Evolutionary conservation across 2,113 vertebrate genomes (phyloP), one percentile per base, ranked within the genome.

Genomic region (Lampris incognitus): DNA sequence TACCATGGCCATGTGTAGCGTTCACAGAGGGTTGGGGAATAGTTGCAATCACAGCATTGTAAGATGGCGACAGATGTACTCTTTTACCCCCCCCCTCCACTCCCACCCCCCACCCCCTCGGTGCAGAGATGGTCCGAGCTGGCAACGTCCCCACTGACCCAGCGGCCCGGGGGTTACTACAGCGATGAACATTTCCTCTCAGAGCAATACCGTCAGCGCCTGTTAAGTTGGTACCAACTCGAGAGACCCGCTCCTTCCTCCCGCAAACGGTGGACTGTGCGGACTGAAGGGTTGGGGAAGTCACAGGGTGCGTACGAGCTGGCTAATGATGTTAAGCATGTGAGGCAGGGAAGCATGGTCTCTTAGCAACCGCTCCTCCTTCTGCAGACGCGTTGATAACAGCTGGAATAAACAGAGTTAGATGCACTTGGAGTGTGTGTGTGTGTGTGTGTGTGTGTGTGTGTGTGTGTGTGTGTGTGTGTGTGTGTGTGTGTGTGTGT

Each of bases 291-390:
- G 85, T 82, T 69, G 66, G 69, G 42, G 81, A 86, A 85, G 76
- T 84, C 87, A 88, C 84, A 88, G 75, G 10, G 44, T 79, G 87
- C 87, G 91, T 79, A 88, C 87, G 91, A 86, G 86, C 85, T 81
- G 81, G 67, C 76, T 91, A 87, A 90, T 90, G 91, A 90, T 89
- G 87, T 65, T 83, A 80, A 87, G 74, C 60, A 0, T 67, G 74
- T 66, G 66, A 87, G 74, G 83, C 67, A 56, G 83, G 82, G 66
- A 83, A 83, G 65, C 68, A 69, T 58, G 72, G 90, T 92, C 88
- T 89, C 91, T 91, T 91, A 92, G 91, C 91, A 92, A 92, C 90
- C 85, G 87, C 84, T 90, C 74, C 66, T 73, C 65, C 58, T 78
- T 75, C 70, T 71, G 79, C 71, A 37, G 24, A 70, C 66, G 9